Base-by-base conservation (phyloP, 2,888 invertebrate species). In the Stenichneumon culpator region DNA sequence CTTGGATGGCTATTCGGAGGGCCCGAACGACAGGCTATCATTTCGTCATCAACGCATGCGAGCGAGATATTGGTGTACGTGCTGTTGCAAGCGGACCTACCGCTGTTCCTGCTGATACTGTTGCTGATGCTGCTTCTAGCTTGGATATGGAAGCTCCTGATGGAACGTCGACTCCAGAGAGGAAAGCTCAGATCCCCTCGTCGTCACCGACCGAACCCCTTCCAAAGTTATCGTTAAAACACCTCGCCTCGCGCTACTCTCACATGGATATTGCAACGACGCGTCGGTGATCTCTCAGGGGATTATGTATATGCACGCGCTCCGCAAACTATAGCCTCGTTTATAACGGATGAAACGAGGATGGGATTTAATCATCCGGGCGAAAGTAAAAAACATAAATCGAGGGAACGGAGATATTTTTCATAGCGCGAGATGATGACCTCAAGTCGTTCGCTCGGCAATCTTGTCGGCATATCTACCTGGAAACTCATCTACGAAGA, bases 21-120 rank as follows among this genome's bases (percentile, higher is more conserved):
- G 19, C 32, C 39, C 47, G 70, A 75, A 83, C 79, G 68, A 75
- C 65, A 36, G 52, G 63, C 75, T 54, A 83, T 83, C 75, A 79
- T 75, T 79, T 57, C 54, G 52, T 83, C 52, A 83, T 79, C 81
- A 75, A 82, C 81, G 75, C 74, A 69, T 57, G 57, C 67, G 67
- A 63, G 25, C 50, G 9, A 28, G 68, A 47, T 74, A 70, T 50
- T 19, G 39, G 28, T 32, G 25, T 81, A 75, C 75, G 81, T 81
- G 47, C 67, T 57, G 22, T 16, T 39, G 39, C 39, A 11, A 11
- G 39, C 39, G 39, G 39, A 39, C 39, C 11, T 3, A 2, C 5
- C 22, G 4, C 63, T 7, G 5, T 47, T 60, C 47, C 57, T 60
- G 47, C 14, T 47, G 39, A 19, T 80, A 28, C 44, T 47, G 16